Evolutionary conservation across 2,797 vertebrate species (phyloP), one percentile per base, ranked within the genome.

Genomic region (Phalloptychus januarius): DNA sequence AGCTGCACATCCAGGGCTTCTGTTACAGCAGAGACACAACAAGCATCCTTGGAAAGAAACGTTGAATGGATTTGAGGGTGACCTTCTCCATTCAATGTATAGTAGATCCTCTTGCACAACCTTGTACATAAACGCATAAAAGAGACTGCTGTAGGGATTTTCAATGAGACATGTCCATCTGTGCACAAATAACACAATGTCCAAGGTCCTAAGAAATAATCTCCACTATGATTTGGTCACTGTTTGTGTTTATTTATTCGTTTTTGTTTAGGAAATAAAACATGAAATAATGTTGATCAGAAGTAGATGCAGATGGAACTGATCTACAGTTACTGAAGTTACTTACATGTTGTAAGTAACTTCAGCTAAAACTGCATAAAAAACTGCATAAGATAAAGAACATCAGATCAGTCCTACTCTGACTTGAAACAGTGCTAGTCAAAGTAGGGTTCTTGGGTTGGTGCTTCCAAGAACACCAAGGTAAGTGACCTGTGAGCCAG

Each of bases 51-150:
- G 69, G 36, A 71, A 52, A 74, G 28, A 28, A 23, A 28, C 52
- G 20, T 7, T 82, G 0, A 70, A 13, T 6, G 48, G 48, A 63
- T 23, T 36, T 70, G 31, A 78, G 1, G 44, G 33, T 89, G 81
- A 88, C 82, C 80, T 86, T 82, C 36, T 81, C 50, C 42, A 52
- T 65, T 67, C 73, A 52, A 52, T 76, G 76, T 12, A 58, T 16
- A 74, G 6, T 20, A 1, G 67, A n/a, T 23, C 63, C 28, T 67
- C 20, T 77, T 58, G 75, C 79, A 25, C n/a, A 70, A 4, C 5
- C 40, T 70, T 42, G 23, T 15, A n/a, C 23, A 70, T n/a, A 70
- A 44, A 70, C 40, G 2, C 67, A 70, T 69, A 44, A 28, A 11
- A 70, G 25, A 42, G 4, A 13, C 11, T 40, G 6, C 25, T n/a